phyloP scores from a whole-genome alignment of 2,888 invertebrate genomes.

The Deilephila porcellus region DNA sequence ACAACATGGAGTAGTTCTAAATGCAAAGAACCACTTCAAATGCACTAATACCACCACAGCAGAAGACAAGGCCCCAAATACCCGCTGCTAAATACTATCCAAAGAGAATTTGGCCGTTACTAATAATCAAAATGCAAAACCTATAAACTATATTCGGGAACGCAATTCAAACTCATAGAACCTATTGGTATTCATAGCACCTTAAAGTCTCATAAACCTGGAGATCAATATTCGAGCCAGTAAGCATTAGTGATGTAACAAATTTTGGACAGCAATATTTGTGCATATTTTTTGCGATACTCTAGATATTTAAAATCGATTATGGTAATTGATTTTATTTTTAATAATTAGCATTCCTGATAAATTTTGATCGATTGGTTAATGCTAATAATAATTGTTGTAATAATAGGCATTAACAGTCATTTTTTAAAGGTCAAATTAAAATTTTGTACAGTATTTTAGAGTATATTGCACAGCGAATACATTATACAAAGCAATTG shows the following conservation, averaged over 20 bases:
- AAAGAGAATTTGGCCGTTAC: not conserved
- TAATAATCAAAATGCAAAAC: constrained; percentile 24
- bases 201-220: constrained; percentile 58
- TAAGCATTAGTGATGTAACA: constrained; percentile 45
- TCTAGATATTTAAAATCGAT: not conserved
- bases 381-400: too few species aligned
- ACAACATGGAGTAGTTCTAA: too few species aligned
- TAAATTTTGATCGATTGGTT: not conserved
- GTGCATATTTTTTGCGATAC: not conserved
- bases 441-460: too few species aligned
- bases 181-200: constrained; percentile 65
- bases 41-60: not conserved
- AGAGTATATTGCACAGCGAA: too few species aligned
- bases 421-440: too few species aligned
- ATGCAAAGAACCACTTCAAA: too few species aligned
- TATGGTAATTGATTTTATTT: not conserved
- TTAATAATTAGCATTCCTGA: not conserved
- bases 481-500: too few species aligned
- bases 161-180: constrained; percentile 48
- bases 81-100: not conserved
- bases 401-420: too few species aligned
- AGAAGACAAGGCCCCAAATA: not conserved
- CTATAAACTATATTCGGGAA: constrained; percentile 42
- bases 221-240: constrained; percentile 65
- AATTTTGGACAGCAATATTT: not conserved